Percentiles rank a stretch among this genome's conserved stretches.
These are phyloP conservation scores for Icerya purchasi DNA, from an alignment of 2,888 invertebrate genomes.

Conservation along the genomic window DNA sequence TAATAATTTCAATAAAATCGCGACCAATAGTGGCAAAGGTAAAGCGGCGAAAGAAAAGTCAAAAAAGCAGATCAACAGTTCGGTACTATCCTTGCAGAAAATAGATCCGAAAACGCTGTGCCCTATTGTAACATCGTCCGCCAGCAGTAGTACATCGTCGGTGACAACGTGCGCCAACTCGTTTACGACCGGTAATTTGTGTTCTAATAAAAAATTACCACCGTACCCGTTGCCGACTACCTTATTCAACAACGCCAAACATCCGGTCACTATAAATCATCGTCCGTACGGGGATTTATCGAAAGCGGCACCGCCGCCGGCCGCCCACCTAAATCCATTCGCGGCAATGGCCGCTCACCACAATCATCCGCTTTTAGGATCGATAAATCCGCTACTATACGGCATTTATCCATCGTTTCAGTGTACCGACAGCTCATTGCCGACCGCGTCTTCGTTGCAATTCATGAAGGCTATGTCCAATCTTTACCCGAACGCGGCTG, in stretches of 20 bases:
- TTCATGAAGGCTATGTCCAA: conserved; percentile 20
- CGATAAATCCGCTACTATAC: conserved; percentile 18
- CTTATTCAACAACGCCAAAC: not conserved
- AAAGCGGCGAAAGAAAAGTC: not conserved
- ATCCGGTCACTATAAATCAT: not conserved
- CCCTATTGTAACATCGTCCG: conserved; percentile 25
- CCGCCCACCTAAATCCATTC: not conserved
- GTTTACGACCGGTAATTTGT: not conserved
- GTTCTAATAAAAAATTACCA: not conserved
- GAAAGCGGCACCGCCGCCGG: not conserved
- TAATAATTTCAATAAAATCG: not conserved
- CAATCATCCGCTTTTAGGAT: conserved; percentile 10
- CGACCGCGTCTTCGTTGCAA: conserved; percentile 13
- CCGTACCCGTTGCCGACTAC: not conserved
- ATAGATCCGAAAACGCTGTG: conserved; percentile 36
- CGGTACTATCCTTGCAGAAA: conserved; percentile 24
- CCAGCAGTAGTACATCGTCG: conserved; percentile 1
- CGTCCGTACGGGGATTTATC: not conserved
- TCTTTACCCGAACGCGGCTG: conserved; percentile 16
- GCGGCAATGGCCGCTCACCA: not conserved
- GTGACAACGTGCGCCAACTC: not conserved
- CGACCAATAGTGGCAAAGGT: not conserved
- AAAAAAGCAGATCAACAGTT: not conserved
- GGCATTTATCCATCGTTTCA: conserved; percentile 16
- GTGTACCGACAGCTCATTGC: not conserved